Evolutionary conservation across 2,888 invertebrate species (phyloP).

Genomic region (Lycia hirtaria): DNA sequence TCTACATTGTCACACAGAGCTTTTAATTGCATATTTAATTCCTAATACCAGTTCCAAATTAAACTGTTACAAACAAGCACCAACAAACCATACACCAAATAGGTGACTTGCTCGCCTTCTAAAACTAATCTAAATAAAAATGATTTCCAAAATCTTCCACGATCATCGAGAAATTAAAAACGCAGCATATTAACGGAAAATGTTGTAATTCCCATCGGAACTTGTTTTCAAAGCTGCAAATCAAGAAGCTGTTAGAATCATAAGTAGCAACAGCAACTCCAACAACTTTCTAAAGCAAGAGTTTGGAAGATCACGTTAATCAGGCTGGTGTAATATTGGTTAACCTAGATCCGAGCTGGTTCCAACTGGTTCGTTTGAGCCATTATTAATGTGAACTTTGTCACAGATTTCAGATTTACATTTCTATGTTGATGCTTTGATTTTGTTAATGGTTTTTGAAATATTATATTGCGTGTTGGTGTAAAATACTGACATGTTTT

Average conservation of each 20-base stretch:
- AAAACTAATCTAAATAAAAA: not conserved
- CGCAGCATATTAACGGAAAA: slow-evolving; percentile 12
- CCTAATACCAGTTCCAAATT: too few relatives aligned
- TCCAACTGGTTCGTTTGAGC: slow-evolving; percentile 6
- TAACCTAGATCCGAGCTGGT: slow-evolving; percentile 21
- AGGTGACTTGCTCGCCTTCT: not conserved
- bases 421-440: slow-evolving; percentile 5
- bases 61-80: too few relatives aligned
- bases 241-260: slow-evolving; percentile 21
- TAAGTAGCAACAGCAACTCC: slow-evolving; percentile 43
- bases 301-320: slow-evolving; percentile 33
- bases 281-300: slow-evolving; percentile 54
- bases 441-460: slow-evolving; percentile 15
- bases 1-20: too few relatives aligned
- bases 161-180: not conserved
- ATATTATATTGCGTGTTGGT: slow-evolving; percentile 10
- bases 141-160: slow-evolving; percentile 1
- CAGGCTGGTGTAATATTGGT: slow-evolving; percentile 27
- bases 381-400: slow-evolving; percentile 17
- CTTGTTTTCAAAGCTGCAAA: slow-evolving; percentile 10
- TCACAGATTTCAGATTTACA: slow-evolving; percentile 11
- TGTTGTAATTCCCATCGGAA: slow-evolving; percentile 8
- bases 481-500: slow-evolving; percentile 2
- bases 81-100: too few relatives aligned
- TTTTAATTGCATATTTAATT: too few relatives aligned